Evolutionary conservation across 2,888 invertebrate species (phyloP).

Genomic region (Cephus pulcher): DNA sequence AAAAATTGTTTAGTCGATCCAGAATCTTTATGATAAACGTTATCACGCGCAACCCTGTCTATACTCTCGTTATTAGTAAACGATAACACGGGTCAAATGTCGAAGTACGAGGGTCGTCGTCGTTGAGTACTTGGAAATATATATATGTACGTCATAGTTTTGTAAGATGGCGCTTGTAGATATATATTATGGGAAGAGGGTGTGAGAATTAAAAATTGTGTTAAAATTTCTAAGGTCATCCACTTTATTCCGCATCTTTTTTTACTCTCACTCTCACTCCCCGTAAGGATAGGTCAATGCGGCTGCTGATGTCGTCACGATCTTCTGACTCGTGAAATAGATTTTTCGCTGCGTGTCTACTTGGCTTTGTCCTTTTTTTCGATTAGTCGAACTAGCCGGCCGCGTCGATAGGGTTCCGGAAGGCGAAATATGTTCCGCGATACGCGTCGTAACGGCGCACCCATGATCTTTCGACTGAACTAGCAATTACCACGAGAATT

Average conservation of each 20-base stretch:
- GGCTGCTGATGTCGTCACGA: not conserved
- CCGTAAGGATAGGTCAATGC: not conserved
- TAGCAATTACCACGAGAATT: conserved; percentile 31
- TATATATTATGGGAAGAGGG: not conserved
- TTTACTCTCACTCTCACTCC: not conserved
- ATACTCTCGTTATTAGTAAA: not conserved
- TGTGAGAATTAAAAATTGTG: not conserved
- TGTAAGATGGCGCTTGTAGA: not conserved
- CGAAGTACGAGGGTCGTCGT: not conserved
- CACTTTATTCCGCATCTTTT: not conserved
- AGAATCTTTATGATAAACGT: not conserved
- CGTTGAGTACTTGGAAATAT: not conserved
- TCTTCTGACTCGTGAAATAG: not conserved
- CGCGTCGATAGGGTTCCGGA: conserved; percentile 51
- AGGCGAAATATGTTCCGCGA: conserved; percentile 42
- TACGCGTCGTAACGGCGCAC: conserved; percentile 46
- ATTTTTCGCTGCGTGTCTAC: conserved; percentile 8
- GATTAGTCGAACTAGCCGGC: conserved; percentile 51
- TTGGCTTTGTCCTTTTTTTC: conserved; percentile 32
- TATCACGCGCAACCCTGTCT: not conserved
- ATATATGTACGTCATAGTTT: not conserved
- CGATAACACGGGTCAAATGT: not conserved
- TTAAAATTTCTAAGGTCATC: not conserved
- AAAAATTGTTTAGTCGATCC: not conserved
- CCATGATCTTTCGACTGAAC: conserved; percentile 49